phyloP scores from a whole-genome alignment of 2,888 invertebrate genomes.

The Fragum whitleyi region DNA sequence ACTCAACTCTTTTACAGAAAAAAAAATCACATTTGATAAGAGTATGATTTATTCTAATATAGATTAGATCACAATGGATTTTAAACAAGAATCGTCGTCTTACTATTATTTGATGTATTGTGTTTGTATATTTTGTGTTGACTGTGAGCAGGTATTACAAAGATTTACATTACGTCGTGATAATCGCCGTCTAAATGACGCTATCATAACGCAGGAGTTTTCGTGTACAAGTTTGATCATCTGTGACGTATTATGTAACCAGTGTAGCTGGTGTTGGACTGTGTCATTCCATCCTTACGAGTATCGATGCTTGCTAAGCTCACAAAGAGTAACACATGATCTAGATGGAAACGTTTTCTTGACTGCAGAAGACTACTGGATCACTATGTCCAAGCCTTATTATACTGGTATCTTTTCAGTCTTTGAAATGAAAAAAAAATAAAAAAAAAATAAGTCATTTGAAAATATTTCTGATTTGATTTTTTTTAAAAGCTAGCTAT shows the following conservation, averaged over 20 bases:
- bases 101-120: too few species aligned
- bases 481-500: too few species aligned
- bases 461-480: too few species aligned
- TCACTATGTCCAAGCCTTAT: background rate
- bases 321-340: background rate
- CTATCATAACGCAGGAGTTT: background rate
- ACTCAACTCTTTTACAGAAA: too few species aligned
- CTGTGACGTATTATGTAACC: background rate
- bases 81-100: too few species aligned
- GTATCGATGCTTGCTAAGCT: background rate
- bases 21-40: too few species aligned
- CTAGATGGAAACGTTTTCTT: background rate
- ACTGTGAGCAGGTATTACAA: too few species aligned
- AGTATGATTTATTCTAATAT: too few species aligned
- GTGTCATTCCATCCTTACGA: background rate
- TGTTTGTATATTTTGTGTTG: too few species aligned
- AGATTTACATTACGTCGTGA: slow-evolving; percentile 2
- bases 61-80: too few species aligned
- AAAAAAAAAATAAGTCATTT: too few species aligned
- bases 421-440: too few species aligned
- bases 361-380: background rate
- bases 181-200: background rate
- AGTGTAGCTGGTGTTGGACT: background rate
- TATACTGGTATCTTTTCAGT: slow-evolving; percentile 1
- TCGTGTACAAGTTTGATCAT: background rate